Conservation (phyloP, 2,888 invertebrate species). For the Diarsia dahlii region DNA sequence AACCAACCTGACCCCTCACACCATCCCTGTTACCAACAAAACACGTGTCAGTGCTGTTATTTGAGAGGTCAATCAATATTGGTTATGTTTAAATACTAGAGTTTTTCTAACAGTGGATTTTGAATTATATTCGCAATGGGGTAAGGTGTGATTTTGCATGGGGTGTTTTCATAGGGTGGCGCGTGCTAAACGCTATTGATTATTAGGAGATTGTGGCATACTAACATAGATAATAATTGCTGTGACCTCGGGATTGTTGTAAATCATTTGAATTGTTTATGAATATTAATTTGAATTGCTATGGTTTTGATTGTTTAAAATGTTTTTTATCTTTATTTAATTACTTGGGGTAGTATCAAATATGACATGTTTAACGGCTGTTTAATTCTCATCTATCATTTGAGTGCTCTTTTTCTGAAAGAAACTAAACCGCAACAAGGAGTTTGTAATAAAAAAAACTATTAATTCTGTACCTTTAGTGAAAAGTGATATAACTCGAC, state of each 20-base stretch:
- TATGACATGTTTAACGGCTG: neutral
- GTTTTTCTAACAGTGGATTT: conserved; percentile 14
- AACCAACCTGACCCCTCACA: conserved; percentile 27
- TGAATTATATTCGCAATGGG: conserved; percentile 16
- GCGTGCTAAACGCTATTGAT: conserved; percentile 74
- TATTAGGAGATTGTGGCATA: conserved; percentile 75
- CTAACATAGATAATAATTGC: conserved; percentile 75
- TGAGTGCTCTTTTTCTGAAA: neutral
- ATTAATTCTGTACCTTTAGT: too few relatives aligned
- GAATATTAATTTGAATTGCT: conserved; percentile 58
- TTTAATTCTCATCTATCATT: neutral
- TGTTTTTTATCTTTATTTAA: conserved; percentile 28
- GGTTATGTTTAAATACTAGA: conserved; percentile 29
- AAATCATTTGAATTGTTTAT: conserved; percentile 62
- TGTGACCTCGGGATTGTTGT: conserved; percentile 49
- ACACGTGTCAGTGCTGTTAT: neutral
- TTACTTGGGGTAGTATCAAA: conserved; percentile 11
- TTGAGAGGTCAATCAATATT: conserved; percentile 46
- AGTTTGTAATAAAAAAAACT: neutral
- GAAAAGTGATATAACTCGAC: too few relatives aligned
- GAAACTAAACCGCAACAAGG: neutral
- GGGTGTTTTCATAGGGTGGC: conserved; percentile 60
- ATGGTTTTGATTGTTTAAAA: neutral
- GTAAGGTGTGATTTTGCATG: conserved; percentile 43
- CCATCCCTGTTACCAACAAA: conserved; percentile 24